Conservation (phyloP, 2,888 invertebrate genomes). For the Caenorhabditis japonica region DNA sequence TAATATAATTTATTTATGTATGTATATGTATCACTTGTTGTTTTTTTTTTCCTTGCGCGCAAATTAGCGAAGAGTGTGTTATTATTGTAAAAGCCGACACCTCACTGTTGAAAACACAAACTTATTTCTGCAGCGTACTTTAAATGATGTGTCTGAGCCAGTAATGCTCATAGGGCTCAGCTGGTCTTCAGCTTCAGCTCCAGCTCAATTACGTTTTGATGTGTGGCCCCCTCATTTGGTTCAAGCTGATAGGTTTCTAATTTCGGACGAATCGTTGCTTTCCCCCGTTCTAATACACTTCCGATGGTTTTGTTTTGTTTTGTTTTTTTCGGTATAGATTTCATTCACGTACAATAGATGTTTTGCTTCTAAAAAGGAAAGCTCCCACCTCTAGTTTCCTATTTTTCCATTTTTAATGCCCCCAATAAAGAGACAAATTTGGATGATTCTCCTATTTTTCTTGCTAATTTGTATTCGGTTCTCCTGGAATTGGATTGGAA, state of each 20-base stretch:
- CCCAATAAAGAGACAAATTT: neutral
- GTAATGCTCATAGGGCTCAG: conserved; percentile 30
- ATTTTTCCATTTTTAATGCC: no score
- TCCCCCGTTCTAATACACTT: conserved; percentile 38
- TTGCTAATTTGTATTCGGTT: conserved; percentile 23
- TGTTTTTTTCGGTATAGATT: conserved; percentile 2
- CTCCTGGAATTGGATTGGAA: conserved; percentile 1
- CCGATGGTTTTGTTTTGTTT: conserved; percentile 4
- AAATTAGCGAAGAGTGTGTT: no score
- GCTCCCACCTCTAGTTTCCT: no score
- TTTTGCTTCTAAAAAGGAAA: no score
- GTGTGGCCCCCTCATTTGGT: conserved; percentile 48
- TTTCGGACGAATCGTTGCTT: conserved; percentile 39
- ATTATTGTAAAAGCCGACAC: no score
- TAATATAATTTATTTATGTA: no score
- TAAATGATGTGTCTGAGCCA: conserved; percentile 41
- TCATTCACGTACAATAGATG: no score
- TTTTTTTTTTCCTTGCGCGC: no score
- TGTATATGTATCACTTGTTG: no score
- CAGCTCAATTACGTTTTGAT: conserved; percentile 55
- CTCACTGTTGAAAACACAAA: no score
- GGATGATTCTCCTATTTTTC: neutral
- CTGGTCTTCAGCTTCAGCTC: conserved; percentile 30
- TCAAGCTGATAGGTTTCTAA: conserved; percentile 44
- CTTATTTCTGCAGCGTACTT: conserved; percentile 20